Conservation (phyloP, 2,113 vertebrate genomes). For the Corvus hawaiiensis region DNA sequence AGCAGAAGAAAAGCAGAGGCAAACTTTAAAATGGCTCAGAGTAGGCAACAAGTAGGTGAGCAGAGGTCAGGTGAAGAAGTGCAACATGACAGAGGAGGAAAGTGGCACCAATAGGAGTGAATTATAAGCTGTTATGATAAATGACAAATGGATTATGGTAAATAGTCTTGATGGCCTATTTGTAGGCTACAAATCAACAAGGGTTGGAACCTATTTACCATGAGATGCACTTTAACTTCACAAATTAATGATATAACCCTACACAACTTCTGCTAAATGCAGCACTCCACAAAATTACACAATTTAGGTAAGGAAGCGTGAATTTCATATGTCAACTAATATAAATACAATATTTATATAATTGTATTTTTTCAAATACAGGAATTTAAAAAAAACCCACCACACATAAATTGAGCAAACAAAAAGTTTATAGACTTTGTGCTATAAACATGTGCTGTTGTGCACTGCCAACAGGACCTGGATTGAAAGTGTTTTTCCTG, state of each 20-base stretch:
- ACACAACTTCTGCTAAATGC: slow-evolving; percentile 57
- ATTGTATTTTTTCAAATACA: slow-evolving; percentile 44
- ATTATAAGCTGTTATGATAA: slow-evolving; percentile 52
- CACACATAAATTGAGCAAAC: background rate
- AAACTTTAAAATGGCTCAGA: slow-evolving; percentile 42
- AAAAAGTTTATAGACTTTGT: background rate
- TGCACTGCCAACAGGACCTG: background rate
- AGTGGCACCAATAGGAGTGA: background rate
- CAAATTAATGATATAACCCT: slow-evolving; percentile 51
- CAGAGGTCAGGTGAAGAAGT: slow-evolving; percentile 28
- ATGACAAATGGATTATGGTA: background rate
- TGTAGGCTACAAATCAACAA: slow-evolving; percentile 25
- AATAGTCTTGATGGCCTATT: slow-evolving; percentile 14
- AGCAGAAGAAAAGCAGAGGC: background rate
- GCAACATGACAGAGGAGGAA: background rate
- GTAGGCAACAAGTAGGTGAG: background rate
- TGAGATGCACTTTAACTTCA: background rate
- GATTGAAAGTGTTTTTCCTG: background rate
- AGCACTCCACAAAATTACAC: slow-evolving; percentile 57
- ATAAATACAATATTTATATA: slow-evolving; percentile 23
- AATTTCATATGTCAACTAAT: slow-evolving; percentile 42
- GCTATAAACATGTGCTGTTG: background rate
- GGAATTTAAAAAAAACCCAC: background rate
- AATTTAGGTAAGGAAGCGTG: slow-evolving; percentile 19
- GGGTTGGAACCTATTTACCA: slow-evolving; percentile 4